Evolutionary conservation across 2,888 invertebrate species (phyloP), one percentile per base, ranked within the genome.

Genomic region (Strigamia maritima): DNA sequence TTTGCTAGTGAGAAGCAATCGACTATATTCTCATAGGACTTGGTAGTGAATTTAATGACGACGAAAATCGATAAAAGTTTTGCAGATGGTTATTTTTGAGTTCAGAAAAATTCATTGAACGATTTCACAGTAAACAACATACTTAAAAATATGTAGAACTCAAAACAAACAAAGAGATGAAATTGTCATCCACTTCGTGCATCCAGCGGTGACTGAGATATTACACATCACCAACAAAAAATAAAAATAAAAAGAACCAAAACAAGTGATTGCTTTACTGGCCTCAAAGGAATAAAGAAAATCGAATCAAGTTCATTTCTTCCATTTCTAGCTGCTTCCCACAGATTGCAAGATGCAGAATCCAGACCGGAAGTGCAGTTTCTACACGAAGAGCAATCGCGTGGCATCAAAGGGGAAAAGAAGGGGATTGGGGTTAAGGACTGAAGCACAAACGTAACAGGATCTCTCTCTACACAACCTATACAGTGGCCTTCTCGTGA

Each of bases 401-500:
- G 60, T 65, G 60, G 60, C 22, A 65, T 65, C 60, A 65, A 65
- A 65, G 60, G 60, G 60, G 60, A 65, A 24, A 65, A 6, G 60
- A 65, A 24, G 60, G 60, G 60, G 60, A 65, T 65, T 65, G 60
- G 60, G 60, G 60, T 65, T 65, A 65, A 65, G 60, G 60, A 65
- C 49, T 65, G 60, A 65, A 44, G 44, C 2, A 44, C 8, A 14
- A 65, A 65, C 60, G 22, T 65, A 65, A 65, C 60, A 65, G 60
- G 60, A 65, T 65, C 60, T 65, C 2, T 65, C 60, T 65, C 2
- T 24, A 65, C 44, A 44, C 44, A 44, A 44, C 60, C 0, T 65
- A 24, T 22, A 65, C 22, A 12, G 22, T 12, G 60, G 60, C 60
- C 60, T 65, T 65, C 60, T 22, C 24, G 22, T 65, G 60, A 65